A percentile compares a stretch with the other conserved stretches of the same genome.
These are phyloP conservation scores for Macropus fuliginosus DNA, from an alignment of 2,797 vertebrate species.

Conservation along the genomic window DNA sequence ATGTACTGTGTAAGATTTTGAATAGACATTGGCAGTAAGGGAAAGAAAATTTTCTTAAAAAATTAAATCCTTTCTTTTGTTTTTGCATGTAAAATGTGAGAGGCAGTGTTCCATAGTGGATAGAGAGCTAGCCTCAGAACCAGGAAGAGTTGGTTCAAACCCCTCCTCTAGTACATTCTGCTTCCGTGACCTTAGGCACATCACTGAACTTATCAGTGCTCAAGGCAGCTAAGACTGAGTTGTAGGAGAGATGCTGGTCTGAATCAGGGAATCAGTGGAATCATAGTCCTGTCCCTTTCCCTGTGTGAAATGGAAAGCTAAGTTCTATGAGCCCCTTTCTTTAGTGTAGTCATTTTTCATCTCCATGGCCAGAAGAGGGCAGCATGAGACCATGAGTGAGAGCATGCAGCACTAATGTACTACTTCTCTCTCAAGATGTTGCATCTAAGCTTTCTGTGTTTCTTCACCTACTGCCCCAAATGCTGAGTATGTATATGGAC, in stretches of 20 bases:
- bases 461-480: background rate
- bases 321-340: background rate
- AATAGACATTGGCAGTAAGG: background rate
- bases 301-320: background rate
- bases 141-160: background rate
- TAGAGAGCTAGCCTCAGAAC: background rate
- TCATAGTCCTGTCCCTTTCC: background rate
- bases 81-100: constrained; percentile 31
- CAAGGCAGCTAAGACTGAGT: background rate
- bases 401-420: background rate
- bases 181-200: background rate
- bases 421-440: background rate
- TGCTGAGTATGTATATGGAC: background rate
- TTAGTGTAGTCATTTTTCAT: constrained; percentile 1
- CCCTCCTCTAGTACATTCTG: background rate
- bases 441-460: background rate
- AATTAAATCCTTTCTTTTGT: constrained; percentile 20
- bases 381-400: constrained; percentile 19
- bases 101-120: background rate
- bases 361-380: constrained; percentile 62
- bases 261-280: background rate
- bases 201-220: background rate
- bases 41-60: constrained; percentile 21
- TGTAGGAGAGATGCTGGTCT: background rate
- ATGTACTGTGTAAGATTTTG: background rate